Evolutionary conservation across 2,113 vertebrate species (phyloP).

Genomic region (Hyperopisus bebe): DNA sequence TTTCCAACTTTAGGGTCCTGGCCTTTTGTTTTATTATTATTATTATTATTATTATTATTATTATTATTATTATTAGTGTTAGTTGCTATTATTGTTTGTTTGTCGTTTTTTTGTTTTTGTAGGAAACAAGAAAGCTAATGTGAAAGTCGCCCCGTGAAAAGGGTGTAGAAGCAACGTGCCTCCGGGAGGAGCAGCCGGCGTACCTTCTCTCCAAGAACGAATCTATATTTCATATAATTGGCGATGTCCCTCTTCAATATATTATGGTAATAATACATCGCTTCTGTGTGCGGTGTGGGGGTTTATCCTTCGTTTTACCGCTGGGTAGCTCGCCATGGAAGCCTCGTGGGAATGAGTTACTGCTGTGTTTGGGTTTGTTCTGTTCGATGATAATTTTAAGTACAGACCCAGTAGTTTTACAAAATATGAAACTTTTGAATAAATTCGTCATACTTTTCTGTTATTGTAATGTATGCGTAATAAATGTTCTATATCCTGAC

Average conservation of each 20-base stretch:
- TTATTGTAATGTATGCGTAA: neutral
- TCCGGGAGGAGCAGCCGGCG: neutral
- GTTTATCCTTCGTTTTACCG: neutral
- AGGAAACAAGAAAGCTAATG: neutral
- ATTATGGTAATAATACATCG: neutral
- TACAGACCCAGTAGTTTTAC: constrained; percentile 22
- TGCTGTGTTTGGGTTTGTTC: constrained; percentile 23
- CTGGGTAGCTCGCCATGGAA: neutral
- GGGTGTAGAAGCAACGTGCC: neutral
- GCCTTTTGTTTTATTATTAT: neutral
- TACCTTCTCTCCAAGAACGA: neutral
- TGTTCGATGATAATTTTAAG: constrained; percentile 31
- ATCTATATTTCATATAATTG: neutral
- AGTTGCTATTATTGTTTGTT: neutral
- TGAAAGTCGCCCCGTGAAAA: neutral
- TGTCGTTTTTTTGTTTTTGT: neutral
- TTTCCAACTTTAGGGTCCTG: neutral
- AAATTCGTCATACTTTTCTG: neutral
- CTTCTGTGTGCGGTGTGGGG: neutral
- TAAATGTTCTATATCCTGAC: neutral
- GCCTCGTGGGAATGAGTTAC: neutral
- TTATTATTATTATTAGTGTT: neutral
- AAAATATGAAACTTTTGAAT: neutral
- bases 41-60: neutral
- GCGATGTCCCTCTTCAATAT: neutral